A percentile compares a stretch with the other conserved stretches of the same genome.
phyloP scores from a whole-genome alignment of 64 coral and sea anemone species.

The Acropora tenuis region DNA sequence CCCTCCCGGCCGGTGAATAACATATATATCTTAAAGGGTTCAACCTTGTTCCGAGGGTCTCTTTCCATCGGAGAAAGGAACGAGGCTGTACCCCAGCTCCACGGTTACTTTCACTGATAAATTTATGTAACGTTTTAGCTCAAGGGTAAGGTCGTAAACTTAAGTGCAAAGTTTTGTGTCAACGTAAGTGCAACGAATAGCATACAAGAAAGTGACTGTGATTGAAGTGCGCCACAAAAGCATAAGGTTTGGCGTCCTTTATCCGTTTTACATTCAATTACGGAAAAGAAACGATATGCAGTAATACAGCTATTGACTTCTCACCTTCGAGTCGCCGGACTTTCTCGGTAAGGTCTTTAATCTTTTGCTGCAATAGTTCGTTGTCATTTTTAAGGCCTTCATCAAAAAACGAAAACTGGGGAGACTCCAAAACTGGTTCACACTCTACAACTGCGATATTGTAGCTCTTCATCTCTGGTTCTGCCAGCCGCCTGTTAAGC shows the following conservation, averaged over 20 bases:
- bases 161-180: no score
- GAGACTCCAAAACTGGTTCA: background rate
- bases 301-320: background rate
- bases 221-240: no score
- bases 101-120: no score
- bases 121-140: no score
- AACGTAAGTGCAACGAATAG: no score
- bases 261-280: background rate
- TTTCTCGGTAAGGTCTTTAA: background rate
- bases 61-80: no score
- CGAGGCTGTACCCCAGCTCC: no score
- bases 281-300: background rate
- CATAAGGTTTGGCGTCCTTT: background rate
- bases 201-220: no score
- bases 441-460: conserved; percentile 35
- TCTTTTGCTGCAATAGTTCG: background rate
- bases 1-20: no score
- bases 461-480: conserved; percentile 40
- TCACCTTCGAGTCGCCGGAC: background rate
- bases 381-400: background rate
- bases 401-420: background rate
- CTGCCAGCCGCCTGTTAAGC: background rate
- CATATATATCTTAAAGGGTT: no score
- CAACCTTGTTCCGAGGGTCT: no score
- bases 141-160: no score